Evolutionary conservation across 2,797 vertebrate species (phyloP).

Genomic region (Adrianichthys oophorus): DNA sequence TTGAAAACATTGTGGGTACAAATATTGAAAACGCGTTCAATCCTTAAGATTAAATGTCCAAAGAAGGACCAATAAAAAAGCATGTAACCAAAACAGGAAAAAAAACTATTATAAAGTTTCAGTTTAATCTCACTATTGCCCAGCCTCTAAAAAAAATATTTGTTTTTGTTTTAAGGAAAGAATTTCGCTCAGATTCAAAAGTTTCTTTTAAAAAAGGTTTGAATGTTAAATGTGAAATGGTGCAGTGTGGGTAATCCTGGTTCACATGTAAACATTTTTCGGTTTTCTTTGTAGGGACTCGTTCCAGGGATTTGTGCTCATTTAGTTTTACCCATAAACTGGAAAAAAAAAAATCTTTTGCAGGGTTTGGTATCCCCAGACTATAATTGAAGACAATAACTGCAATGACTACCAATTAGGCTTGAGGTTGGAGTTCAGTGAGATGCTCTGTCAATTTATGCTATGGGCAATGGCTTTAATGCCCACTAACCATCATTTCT

Average conservation of each 20-base stretch:
- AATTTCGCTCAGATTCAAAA: not conserved
- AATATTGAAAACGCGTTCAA: slow-evolving; percentile 73
- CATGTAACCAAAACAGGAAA: slow-evolving; percentile 27
- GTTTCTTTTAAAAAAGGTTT: not conserved
- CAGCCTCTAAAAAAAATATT: too few species aligned
- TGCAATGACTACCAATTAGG: slow-evolving; percentile 89
- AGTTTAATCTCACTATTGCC: too few species aligned
- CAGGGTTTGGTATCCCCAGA: slow-evolving; percentile 41
- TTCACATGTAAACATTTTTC: slow-evolving; percentile 32
- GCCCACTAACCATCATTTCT: slow-evolving; percentile 94
- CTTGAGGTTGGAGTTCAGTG: slow-evolving; percentile 89
- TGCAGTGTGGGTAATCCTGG: not conserved
- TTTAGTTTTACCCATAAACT: slow-evolving; percentile 41
- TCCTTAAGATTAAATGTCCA: slow-evolving; percentile 49
- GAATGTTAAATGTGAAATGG: not conserved
- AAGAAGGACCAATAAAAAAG: slow-evolving; percentile 25
- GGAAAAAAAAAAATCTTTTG: slow-evolving; percentile 52
- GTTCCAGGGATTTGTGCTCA: slow-evolving; percentile 46
- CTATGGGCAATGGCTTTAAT: slow-evolving; percentile 95
- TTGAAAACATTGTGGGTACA: slow-evolving; percentile 84
- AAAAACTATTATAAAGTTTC: too few species aligned
- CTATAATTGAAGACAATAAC: slow-evolving; percentile 87
- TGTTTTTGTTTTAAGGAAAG: too few species aligned
- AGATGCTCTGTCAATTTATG: slow-evolving; percentile 86
- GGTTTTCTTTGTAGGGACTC: slow-evolving; percentile 41